phyloP scores from a whole-genome alignment of 2,113 vertebrate species.

The Himantopus leucocephalus region DNA sequence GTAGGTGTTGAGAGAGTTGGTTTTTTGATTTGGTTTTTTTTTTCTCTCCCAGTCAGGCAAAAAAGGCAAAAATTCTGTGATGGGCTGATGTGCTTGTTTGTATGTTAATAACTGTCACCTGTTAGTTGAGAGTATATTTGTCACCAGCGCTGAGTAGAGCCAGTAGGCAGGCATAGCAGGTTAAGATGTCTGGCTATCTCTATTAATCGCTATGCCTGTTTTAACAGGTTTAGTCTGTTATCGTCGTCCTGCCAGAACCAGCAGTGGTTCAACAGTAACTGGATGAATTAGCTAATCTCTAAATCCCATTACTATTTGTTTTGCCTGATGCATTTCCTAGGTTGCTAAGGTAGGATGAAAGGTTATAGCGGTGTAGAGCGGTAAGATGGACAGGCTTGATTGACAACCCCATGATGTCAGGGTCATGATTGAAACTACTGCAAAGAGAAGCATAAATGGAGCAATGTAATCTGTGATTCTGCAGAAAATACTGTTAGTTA shows the following conservation, averaged over 20 bases:
- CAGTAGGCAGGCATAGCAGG: fast-evolving
- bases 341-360: background rate
- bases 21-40: background rate
- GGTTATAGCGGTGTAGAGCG: background rate
- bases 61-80: background rate
- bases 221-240: background rate
- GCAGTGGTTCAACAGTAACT: background rate
- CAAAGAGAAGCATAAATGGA: background rate
- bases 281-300: background rate
- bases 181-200: background rate
- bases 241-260: background rate
- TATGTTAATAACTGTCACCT: background rate
- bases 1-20: background rate
- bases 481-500: background rate
- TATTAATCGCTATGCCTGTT: background rate
- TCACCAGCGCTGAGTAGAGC: background rate
- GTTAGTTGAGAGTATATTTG: background rate
- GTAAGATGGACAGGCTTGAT: fast-evolving
- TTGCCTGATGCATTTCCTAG: background rate
- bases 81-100: background rate
- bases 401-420: background rate
- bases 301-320: background rate
- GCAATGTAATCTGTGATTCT: background rate
- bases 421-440: background rate
- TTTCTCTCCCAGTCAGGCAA: background rate